Evolutionary conservation across 2,888 invertebrate genomes (phyloP).

Genomic region (Zhuqinia jingwanae): DNA sequence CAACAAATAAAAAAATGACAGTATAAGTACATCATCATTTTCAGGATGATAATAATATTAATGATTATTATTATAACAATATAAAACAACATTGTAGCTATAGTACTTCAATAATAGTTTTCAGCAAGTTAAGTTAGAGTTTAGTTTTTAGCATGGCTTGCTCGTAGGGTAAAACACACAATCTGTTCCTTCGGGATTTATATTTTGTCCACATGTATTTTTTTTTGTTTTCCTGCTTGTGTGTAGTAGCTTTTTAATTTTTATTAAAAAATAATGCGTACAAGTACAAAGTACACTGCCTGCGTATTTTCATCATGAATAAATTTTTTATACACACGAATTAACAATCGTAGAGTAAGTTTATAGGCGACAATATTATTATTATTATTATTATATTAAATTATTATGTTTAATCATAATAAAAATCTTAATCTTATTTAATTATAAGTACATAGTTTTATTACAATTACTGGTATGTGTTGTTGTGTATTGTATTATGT

Average conservation of each 20-base stretch:
- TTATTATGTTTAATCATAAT: slow-evolving; percentile 9
- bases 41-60: too few relatives aligned
- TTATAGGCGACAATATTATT: background rate
- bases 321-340: slow-evolving; percentile 47
- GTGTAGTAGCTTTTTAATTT: background rate
- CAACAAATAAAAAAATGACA: background rate
- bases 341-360: background rate
- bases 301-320: slow-evolving; percentile 24
- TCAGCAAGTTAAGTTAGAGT: too few relatives aligned
- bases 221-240: slow-evolving; percentile 2
- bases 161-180: background rate
- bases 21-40: too few relatives aligned
- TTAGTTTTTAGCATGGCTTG: too few relatives aligned
- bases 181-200: background rate
- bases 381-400: background rate
- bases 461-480: background rate
- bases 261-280: slow-evolving; percentile 48
- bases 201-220: slow-evolving; percentile 3
- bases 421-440: slow-evolving; percentile 21
- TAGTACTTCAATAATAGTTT: too few relatives aligned
- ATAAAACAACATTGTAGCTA: too few relatives aligned
- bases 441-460: background rate
- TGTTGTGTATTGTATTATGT: background rate
- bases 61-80: too few relatives aligned
- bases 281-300: slow-evolving; percentile 46